Conservation (phyloP, 2,888 invertebrate species). For the Merodon equestris region DNA sequence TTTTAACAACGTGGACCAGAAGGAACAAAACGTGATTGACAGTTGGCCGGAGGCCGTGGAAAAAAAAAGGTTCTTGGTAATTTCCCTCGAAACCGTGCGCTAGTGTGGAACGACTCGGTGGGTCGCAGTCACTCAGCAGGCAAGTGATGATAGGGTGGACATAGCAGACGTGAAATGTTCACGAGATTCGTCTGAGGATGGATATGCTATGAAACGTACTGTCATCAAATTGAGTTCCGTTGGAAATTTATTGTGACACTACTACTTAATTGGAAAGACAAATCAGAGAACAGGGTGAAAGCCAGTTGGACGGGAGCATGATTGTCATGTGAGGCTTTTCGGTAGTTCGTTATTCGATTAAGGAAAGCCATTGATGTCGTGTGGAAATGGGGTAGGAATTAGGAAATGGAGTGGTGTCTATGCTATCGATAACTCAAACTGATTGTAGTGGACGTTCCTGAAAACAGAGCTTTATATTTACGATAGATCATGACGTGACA, state of each 20-base stretch:
- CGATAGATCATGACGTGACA: too few species aligned
- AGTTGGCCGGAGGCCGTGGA: conserved; percentile 36
- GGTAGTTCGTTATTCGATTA: conserved; percentile 24
- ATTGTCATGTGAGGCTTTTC: conserved; percentile 27
- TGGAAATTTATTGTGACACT: conserved; percentile 48
- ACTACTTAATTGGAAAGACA: conserved; percentile 55
- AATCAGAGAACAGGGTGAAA: conserved; percentile 20
- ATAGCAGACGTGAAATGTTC: background rate
- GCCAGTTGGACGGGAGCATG: background rate
- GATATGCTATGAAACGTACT: conserved; percentile 45
- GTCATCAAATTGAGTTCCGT: conserved; percentile 37
- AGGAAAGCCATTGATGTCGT: background rate
- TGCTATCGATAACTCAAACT: too few species aligned
- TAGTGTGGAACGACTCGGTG: background rate
- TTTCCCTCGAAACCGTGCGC: conserved; percentile 52
- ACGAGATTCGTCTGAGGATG: conserved; percentile 18
- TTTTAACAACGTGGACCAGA: conserved; percentile 31
- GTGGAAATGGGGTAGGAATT: too few species aligned
- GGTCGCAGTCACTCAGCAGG: too few species aligned
- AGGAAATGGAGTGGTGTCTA: too few species aligned
- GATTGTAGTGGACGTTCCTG: too few species aligned
- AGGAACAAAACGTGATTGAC: conserved; percentile 58
- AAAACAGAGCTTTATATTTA: too few species aligned
- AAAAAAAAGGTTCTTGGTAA: conserved; percentile 42
- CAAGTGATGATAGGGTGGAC: too few species aligned